phyloP scores from a whole-genome alignment of 2,113 vertebrate species.

The Uria aalge region DNA sequence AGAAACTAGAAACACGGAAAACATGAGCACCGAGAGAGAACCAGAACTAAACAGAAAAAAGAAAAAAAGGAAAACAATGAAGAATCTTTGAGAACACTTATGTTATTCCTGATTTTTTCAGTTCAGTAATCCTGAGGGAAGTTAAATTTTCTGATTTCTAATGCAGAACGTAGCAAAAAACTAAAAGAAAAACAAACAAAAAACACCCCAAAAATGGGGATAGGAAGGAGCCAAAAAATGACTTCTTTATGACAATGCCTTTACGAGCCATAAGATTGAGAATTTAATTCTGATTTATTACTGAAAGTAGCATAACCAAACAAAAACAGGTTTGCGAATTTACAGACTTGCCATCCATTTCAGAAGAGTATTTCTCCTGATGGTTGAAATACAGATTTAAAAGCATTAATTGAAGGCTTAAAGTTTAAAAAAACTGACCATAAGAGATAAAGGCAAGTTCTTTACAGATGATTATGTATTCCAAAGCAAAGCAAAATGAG shows the following conservation, averaged over 20 bases:
- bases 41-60: background rate
- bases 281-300: background rate
- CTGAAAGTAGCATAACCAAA: background rate
- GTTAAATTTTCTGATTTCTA: background rate
- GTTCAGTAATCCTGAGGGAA: background rate
- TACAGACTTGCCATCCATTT: background rate
- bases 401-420: background rate
- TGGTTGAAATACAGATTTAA: background rate
- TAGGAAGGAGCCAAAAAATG: background rate
- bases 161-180: background rate
- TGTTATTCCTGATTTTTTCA: background rate
- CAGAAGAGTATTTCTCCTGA: background rate
- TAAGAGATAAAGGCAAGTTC: background rate
- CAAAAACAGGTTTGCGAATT: background rate
- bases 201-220: background rate
- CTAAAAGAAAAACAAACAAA: background rate
- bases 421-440: background rate
- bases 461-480: background rate
- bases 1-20: background rate
- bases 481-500: background rate
- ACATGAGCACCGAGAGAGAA: background rate
- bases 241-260: background rate
- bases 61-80: background rate
- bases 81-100: background rate
- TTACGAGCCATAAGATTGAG: background rate